phyloP scores from a whole-genome alignment of 2,113 vertebrate species.

The Gorilla gorilla region DNA sequence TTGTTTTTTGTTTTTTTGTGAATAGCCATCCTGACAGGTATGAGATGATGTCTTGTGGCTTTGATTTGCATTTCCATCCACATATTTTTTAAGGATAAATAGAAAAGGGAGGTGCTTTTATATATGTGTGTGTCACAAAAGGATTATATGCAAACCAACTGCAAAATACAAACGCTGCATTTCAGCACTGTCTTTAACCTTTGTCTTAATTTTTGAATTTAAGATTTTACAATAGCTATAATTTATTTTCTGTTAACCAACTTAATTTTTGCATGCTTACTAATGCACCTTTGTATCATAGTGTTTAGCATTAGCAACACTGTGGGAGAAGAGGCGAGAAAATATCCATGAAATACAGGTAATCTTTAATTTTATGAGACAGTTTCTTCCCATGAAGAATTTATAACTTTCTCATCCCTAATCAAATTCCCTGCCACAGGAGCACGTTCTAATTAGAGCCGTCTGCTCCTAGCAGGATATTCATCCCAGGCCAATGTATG shows the following conservation, averaged over 20 bases:
- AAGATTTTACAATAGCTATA: not conserved
- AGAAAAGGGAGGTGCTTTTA: not conserved
- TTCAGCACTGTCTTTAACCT: not conserved
- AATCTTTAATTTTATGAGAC: conserved; percentile 61
- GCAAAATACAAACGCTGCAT: not conserved
- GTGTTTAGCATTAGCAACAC: not conserved
- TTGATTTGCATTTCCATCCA: not conserved
- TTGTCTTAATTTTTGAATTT: not conserved
- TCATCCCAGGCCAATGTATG: conserved; percentile 33
- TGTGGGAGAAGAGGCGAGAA: not conserved
- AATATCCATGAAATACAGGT: conserved; percentile 39
- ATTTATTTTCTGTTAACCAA: conserved; percentile 16
- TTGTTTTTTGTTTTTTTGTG: not conserved
- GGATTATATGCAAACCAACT: not conserved
- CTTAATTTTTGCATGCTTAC: conserved; percentile 16
- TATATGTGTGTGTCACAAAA: not conserved
- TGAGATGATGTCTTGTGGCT: not conserved
- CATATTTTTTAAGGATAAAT: not conserved
- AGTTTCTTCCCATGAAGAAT: conserved; percentile 65
- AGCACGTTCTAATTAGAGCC: conserved; percentile 60
- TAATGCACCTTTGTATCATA: not conserved
- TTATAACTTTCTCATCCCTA: conserved; percentile 67
- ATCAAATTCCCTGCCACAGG: conserved; percentile 54
- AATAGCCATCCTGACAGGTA: not conserved
- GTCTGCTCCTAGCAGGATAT: conserved; percentile 46